Base-by-base conservation (phyloP, 2,797 vertebrate genomes). In the Liasis olivaceus region DNA sequence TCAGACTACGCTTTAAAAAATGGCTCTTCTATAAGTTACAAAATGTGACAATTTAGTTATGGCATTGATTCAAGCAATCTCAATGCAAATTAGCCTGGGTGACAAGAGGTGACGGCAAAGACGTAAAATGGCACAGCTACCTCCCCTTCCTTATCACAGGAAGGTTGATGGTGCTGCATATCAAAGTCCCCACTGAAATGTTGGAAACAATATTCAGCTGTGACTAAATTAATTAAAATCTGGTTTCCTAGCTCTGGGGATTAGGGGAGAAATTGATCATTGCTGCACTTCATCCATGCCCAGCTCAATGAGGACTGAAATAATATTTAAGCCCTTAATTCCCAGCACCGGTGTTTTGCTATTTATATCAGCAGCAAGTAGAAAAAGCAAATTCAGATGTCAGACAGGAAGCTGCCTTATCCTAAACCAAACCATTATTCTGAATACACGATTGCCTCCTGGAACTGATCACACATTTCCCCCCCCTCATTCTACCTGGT, bases 171-270 rank as follows among this genome's bases (percentile, higher is more conserved):
- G n/a, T 24, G 2, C 0, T 26, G 1, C 59, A 85, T 90, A 88
- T 89, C 93, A 86, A 91, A 93, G 85, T 81, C 26, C 20, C 36
- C 62, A 26, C 91, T 81, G 11, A 89, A 54, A 89, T 9, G 58
- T 72, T 66, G 56, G 58, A 69, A 91, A 93, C 36, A 93, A 88
- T n/a, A 26, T 89, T 93, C 87, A 91, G 24, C 54, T 93, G 60
- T 77, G 69, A 88, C 31, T 94, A 94, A 94, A 91, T 95, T 93
- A 93, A 92, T 94, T 92, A 86, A 92, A 54, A 92, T 2, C n/a
- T 36, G 9, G 63, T 91, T 93, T 93, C 69, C 47, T 91, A 1
- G 54, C 36, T 95, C 92, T 0, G 0, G 89, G 3, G 88, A 77
- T 88, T 89, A 92, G 9, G 72, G 94, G 59, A 94, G 94, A 92